A percentile compares a stretch with the other conserved stretches of the same genome.
Evolutionary conservation across 1,140 invertebrate genomes (phyloP).

Genomic region (Thalassaphorura encarpata): DNA sequence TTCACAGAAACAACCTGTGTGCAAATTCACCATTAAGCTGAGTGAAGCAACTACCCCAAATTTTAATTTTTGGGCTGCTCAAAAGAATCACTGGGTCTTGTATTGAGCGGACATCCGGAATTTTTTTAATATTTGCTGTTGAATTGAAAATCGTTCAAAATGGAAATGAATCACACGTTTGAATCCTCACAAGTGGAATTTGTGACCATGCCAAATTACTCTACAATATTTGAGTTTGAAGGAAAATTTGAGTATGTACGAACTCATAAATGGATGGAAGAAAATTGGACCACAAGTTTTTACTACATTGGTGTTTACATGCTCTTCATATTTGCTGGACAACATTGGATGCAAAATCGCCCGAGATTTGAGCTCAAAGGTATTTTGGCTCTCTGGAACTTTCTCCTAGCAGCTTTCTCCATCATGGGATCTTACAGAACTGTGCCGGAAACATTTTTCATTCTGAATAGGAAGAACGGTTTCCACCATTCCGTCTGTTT

Average conservation of each 20-base stretch:
- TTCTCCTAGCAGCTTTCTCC: slow-evolving; percentile 28
- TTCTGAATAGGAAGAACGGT: slow-evolving; percentile 41
- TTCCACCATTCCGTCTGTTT: slow-evolving; percentile 46
- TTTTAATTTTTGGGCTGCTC: no score
- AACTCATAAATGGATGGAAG: slow-evolving; percentile 43
- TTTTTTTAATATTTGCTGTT: no score
- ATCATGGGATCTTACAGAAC: slow-evolving; percentile 28
- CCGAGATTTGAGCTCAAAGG: slow-evolving; percentile 20
- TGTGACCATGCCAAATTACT: slow-evolving; percentile 27
- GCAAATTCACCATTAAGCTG: no score
- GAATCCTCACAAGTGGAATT: no score
- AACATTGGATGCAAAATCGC: slow-evolving; percentile 24
- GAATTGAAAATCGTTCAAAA: no score
- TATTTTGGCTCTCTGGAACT: slow-evolving; percentile 26
- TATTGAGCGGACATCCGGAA: no score
- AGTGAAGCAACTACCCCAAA: no score
- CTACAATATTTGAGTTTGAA: slow-evolving; percentile 30
- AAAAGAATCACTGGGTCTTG: no score
- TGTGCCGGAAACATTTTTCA: slow-evolving; percentile 30
- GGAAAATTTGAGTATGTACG: slow-evolving; percentile 22
- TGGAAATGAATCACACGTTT: no score
- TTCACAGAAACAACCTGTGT: no score
- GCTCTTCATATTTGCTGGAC: slow-evolving; percentile 26
- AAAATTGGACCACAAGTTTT: slow-evolving; percentile 46
- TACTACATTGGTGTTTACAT: slow-evolving; percentile 34